These are phyloP conservation scores for Diachasma alloeum DNA, from an alignment of 1,140 invertebrate species.

Conservation along the genomic window DNA sequence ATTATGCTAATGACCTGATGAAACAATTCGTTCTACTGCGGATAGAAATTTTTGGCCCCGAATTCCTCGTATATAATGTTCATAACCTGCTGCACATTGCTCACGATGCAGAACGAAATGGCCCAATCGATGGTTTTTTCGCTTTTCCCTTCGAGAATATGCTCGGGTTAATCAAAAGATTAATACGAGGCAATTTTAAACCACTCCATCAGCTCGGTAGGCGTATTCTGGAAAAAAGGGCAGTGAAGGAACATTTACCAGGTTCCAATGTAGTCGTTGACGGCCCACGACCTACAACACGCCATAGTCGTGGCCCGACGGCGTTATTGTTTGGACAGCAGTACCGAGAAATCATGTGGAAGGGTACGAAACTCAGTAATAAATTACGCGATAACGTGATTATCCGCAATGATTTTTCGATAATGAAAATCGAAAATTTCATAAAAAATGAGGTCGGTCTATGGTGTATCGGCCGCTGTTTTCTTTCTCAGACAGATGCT, in stretches of 20 bases:
- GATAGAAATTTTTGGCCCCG: slow-evolving; percentile 20
- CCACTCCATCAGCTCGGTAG: slow-evolving; percentile 23
- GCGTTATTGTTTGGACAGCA: too few relatives aligned
- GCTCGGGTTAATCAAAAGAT: slow-evolving; percentile 3
- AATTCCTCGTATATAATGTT: slow-evolving; percentile 25
- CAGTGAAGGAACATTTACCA: too few relatives aligned
- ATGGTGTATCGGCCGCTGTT: neutral
- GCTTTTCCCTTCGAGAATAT: slow-evolving; percentile 24
- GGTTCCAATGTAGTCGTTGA: too few relatives aligned
- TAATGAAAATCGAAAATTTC: neutral
- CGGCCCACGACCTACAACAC: too few relatives aligned
- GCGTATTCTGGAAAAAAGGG: slow-evolving; percentile 10
- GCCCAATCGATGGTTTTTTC: slow-evolving; percentile 18
- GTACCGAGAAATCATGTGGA: too few relatives aligned
- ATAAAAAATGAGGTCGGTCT: neutral
- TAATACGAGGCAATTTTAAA: slow-evolving; percentile 21
- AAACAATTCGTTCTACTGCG: slow-evolving; percentile 12
- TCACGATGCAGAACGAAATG: slow-evolving; percentile 9
- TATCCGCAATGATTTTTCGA: too few relatives aligned
- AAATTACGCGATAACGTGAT: too few relatives aligned
- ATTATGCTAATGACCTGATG: slow-evolving; percentile 22
- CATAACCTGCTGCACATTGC: slow-evolving; percentile 25
- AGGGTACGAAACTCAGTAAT: too few relatives aligned
- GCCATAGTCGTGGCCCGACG: too few relatives aligned
- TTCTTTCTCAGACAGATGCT: neutral